These are phyloP conservation scores for Zeugodacus cucurbitae DNA, from an alignment of 1,140 invertebrate species.

Conservation along the genomic window DNA sequence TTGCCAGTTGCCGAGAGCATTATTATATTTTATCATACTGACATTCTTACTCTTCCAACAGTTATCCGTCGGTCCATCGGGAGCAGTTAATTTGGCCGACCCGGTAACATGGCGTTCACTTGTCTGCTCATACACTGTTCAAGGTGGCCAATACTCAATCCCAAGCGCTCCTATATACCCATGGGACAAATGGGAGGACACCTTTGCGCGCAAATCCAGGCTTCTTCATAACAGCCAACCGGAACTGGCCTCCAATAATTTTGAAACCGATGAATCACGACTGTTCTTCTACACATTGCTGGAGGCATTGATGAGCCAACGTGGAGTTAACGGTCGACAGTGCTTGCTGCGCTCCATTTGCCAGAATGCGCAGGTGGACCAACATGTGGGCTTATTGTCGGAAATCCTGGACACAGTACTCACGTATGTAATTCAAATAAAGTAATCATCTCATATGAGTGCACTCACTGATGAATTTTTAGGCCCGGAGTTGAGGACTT, in stretches of 20 bases:
- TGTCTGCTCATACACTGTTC: slow-evolving; percentile 56
- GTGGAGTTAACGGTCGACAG: slow-evolving; percentile 47
- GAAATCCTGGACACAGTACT: slow-evolving; percentile 60
- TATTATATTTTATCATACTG: too few relatives aligned
- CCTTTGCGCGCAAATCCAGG: slow-evolving; percentile 49
- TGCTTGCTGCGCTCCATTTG: slow-evolving; percentile 61
- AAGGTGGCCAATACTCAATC: slow-evolving; percentile 56
- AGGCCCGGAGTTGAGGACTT: slow-evolving; percentile 59
- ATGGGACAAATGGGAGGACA: slow-evolving; percentile 61
- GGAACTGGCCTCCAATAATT: slow-evolving; percentile 4
- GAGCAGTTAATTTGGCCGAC: slow-evolving; percentile 55
- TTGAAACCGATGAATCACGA: slow-evolving; percentile 56
- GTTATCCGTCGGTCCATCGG: slow-evolving; percentile 52
- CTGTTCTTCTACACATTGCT: slow-evolving; percentile 55
- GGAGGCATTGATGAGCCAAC: slow-evolving; percentile 56
- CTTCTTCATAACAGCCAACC: background rate
- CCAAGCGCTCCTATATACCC: slow-evolving; percentile 57
- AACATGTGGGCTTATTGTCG: slow-evolving; percentile 60
- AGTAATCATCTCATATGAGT: background rate
- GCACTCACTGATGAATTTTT: background rate
- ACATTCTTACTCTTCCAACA: background rate
- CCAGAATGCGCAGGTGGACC: slow-evolving; percentile 62
- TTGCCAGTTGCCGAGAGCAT: too few relatives aligned
- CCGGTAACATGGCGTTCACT: slow-evolving; percentile 56
- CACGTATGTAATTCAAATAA: slow-evolving; percentile 50